A percentile compares a stretch with the other conserved stretches of the same genome.
phyloP scores from a whole-genome alignment of 2,113 vertebrate genomes.

The Gasterosteus aculeatus region DNA sequence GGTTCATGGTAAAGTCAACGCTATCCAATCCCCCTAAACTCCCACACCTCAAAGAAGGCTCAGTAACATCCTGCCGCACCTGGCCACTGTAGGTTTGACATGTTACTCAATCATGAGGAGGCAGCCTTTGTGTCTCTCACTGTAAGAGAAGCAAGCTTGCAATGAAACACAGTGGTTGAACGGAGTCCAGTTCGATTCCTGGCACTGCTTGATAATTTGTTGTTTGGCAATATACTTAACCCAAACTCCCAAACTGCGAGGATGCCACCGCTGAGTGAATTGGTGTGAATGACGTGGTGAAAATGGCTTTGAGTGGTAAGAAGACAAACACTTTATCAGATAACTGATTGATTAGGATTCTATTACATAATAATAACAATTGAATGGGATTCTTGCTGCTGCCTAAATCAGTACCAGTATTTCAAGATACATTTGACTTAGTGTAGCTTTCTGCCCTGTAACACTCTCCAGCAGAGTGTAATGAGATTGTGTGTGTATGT shows the following conservation, averaged over 20 bases:
- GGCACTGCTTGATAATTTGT: no score
- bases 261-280: no score
- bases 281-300: no score
- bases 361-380: no score
- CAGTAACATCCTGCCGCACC: background rate
- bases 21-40: constrained; percentile 65
- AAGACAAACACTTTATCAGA: no score
- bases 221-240: no score
- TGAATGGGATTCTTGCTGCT: background rate
- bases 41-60: constrained; percentile 34
- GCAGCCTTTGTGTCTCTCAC: background rate
- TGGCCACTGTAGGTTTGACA: background rate
- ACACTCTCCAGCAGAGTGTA: constrained; percentile 10
- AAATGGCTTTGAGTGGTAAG: no score
- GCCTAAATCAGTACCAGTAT: background rate
- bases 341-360: no score
- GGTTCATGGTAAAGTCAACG: constrained; percentile 76
- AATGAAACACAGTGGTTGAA: no score
- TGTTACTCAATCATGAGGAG: background rate
- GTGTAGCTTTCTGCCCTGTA: constrained; percentile 18
- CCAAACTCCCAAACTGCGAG: no score
- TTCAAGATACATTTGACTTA: constrained; percentile 26
- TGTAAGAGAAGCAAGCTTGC: no score
- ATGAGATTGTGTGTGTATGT: constrained; percentile 28
- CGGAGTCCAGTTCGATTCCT: no score